Conservation (phyloP, 2,888 invertebrate species). For the Eristalis arbustorum region DNA sequence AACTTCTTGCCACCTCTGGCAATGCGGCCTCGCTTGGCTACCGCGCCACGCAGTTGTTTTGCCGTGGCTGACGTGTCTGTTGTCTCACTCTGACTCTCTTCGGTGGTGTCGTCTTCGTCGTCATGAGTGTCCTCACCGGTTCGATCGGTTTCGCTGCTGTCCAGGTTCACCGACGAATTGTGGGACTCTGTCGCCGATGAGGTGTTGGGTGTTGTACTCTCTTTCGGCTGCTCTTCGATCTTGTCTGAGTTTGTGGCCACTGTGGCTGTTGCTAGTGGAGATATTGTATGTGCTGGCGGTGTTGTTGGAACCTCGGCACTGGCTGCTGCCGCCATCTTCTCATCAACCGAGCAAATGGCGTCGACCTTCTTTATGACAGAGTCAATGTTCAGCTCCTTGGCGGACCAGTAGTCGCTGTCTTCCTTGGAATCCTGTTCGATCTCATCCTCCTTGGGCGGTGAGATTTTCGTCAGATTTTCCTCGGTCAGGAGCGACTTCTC, state of each 20-base stretch:
- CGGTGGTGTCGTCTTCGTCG: conserved; percentile 78
- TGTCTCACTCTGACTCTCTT: conserved; percentile 68
- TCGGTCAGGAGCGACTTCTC: conserved; percentile 75
- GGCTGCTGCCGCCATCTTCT: conserved; percentile 13
- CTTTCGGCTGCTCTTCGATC: conserved; percentile 29
- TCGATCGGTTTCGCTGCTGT: conserved; percentile 74
- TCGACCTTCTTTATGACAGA: conserved; percentile 91
- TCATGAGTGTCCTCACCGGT: conserved; percentile 73
- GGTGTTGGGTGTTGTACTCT: conserved; percentile 13
- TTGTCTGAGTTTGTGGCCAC: conserved; percentile 17
- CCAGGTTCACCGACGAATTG: conserved; percentile 56
- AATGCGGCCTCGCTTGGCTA: conserved; percentile 75
- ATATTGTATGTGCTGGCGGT: not conserved
- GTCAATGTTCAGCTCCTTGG: conserved; percentile 89
- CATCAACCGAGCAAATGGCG: conserved; percentile 74
- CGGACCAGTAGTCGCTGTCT: conserved; percentile 89
- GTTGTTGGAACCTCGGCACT: not conserved
- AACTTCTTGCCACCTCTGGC: conserved; percentile 77
- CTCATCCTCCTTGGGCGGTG: conserved; percentile 77
- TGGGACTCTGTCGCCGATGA: conserved; percentile 22
- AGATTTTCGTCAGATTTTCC: conserved; percentile 77
- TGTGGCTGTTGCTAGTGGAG: not conserved
- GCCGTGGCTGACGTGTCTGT: conserved; percentile 73
- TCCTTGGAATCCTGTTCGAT: conserved; percentile 83
- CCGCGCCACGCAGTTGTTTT: conserved; percentile 73